These are phyloP conservation scores for Cephus sareptanus DNA, from an alignment of 2,888 invertebrate genomes.

Conservation along the genomic window DNA sequence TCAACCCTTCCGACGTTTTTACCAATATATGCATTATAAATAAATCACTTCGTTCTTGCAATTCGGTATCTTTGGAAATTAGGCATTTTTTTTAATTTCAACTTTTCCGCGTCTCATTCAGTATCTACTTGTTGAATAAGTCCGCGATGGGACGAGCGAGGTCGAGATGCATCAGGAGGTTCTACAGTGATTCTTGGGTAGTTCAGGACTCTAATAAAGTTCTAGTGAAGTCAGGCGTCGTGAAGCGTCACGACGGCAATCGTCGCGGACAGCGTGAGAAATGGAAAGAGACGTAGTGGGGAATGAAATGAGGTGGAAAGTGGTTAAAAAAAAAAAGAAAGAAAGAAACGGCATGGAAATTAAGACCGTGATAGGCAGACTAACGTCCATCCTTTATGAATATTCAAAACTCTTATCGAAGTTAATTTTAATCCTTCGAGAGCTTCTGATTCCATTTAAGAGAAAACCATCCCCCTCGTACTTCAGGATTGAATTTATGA, in stretches of 20 bases:
- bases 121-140: background rate
- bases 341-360: background rate
- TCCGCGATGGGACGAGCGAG: background rate
- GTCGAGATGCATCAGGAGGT: background rate
- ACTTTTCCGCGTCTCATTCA: background rate
- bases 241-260: background rate
- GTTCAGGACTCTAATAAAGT: background rate
- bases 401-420: background rate
- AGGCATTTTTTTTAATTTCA: background rate
- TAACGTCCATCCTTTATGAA: background rate
- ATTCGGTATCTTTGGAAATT: background rate
- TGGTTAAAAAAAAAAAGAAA: background rate
- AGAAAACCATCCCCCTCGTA: background rate
- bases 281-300: background rate
- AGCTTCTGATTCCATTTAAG: background rate
- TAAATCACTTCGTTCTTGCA: background rate
- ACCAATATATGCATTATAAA: background rate
- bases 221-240: background rate
- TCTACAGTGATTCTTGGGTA: background rate
- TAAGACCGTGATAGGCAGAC: background rate
- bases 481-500: background rate
- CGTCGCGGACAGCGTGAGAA: background rate
- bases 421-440: background rate
- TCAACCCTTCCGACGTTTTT: background rate
- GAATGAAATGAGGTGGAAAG: background rate